These are phyloP conservation scores for Siniperca scherzeri DNA, from an alignment of 2,797 vertebrate species.

Conservation along the genomic window DNA sequence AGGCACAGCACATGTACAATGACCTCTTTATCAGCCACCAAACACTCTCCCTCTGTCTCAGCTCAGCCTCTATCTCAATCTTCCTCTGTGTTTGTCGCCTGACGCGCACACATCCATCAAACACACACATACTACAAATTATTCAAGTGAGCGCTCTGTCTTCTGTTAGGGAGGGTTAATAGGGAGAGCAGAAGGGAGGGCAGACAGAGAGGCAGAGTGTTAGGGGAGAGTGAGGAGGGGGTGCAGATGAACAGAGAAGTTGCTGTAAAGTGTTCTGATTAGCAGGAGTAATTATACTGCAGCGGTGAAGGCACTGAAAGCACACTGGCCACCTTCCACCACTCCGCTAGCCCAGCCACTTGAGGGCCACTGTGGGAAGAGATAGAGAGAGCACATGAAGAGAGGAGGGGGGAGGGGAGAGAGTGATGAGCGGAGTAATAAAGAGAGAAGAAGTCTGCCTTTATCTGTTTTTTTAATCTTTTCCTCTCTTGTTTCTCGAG, in stretches of 20 bases:
- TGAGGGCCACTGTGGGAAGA: slow-evolving; percentile 59
- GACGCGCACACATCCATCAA: slow-evolving; percentile 68
- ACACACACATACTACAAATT: slow-evolving; percentile 57
- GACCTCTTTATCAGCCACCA: slow-evolving; percentile 81
- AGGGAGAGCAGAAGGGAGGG: slow-evolving; percentile 64
- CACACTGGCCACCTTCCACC: slow-evolving; percentile 77
- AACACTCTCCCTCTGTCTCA: slow-evolving; percentile 77
- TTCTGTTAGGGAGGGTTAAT: slow-evolving; percentile 74
- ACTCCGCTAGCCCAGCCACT: slow-evolving; percentile 57
- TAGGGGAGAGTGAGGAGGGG: slow-evolving; percentile 63
- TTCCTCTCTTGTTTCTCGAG: slow-evolving; percentile 13
- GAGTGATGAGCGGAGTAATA: slow-evolving; percentile 29
- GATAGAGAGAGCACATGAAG: slow-evolving; percentile 28
- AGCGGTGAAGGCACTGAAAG: slow-evolving; percentile 79
- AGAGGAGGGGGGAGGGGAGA: neutral
- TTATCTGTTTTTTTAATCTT: slow-evolving; percentile 59
- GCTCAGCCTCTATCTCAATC: slow-evolving; percentile 71
- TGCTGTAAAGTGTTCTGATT: slow-evolving; percentile 88
- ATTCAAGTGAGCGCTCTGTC: slow-evolving; percentile 76
- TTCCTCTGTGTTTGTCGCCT: slow-evolving; percentile 59
- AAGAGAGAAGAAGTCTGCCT: slow-evolving; percentile 39
- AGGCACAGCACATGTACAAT: slow-evolving; percentile 75
- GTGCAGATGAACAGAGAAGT: slow-evolving; percentile 84
- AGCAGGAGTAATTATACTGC: slow-evolving; percentile 86
- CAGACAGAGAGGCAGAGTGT: slow-evolving; percentile 79